These are phyloP conservation scores for Trichacis sp. DNA, from an alignment of 2,888 invertebrate species.

Conservation along the genomic window DNA sequence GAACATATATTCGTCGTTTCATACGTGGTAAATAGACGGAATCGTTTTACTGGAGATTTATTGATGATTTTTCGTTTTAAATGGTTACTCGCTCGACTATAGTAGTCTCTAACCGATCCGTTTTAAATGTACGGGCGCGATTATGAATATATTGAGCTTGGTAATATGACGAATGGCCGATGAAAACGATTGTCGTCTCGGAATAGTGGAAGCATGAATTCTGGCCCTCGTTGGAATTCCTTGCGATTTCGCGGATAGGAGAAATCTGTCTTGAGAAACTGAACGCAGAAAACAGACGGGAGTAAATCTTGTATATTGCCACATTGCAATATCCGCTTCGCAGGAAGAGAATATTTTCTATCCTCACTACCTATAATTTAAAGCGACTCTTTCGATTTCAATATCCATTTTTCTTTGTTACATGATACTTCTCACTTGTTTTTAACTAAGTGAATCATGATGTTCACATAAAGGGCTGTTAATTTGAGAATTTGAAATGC, in stretches of 20 bases:
- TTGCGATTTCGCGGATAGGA: conserved; percentile 5
- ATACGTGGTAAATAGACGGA: too few relatives aligned
- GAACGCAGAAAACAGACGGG: conserved; percentile 4
- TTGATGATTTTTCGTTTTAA: too few relatives aligned
- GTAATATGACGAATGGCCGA: conserved; percentile 13
- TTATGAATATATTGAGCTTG: not conserved
- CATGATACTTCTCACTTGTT: too few relatives aligned
- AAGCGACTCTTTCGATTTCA: conserved; percentile 8
- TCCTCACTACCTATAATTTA: not conserved
- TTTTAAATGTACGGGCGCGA: not conserved
- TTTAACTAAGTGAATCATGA: too few relatives aligned
- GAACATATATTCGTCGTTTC: too few relatives aligned
- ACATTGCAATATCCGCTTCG: conserved; percentile 5
- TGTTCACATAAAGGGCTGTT: too few relatives aligned
- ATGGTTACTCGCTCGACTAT: too few relatives aligned
- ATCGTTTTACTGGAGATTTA: too few relatives aligned
- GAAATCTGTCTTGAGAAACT: conserved; percentile 6
- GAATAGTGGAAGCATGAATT: conserved; percentile 5
- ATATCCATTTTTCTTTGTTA: conserved; percentile 8
- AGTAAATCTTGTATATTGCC: conserved; percentile 11
- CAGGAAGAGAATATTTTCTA: not conserved
- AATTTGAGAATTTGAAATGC: too few relatives aligned
- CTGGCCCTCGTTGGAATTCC: conserved; percentile 44
- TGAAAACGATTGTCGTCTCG: conserved; percentile 1
- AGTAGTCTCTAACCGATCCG: too few relatives aligned